These are phyloP conservation scores for Diprion similis DNA, from an alignment of 1,140 invertebrate genomes.

Conservation along the genomic window DNA sequence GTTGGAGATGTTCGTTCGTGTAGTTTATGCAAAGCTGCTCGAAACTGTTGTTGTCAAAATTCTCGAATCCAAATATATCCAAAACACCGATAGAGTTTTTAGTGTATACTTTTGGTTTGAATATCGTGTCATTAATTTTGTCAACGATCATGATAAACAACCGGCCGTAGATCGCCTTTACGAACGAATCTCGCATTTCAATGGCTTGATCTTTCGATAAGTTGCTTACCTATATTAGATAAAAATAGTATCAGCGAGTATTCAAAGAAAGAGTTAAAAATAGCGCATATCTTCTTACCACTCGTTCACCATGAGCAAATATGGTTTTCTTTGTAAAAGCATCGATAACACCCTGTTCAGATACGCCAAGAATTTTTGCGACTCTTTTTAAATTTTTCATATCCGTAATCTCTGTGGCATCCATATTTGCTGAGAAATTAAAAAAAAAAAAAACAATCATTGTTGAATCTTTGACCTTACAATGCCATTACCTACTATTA, in stretches of 20 bases:
- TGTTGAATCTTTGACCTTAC: background rate
- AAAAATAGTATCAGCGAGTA: slow-evolving; percentile 16
- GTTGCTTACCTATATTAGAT: slow-evolving; percentile 61
- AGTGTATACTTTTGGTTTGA: slow-evolving; percentile 65
- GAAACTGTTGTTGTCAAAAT: slow-evolving; percentile 91
- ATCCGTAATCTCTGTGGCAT: slow-evolving; percentile 82
- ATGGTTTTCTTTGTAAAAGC: slow-evolving; percentile 88
- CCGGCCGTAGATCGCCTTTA: slow-evolving; percentile 90
- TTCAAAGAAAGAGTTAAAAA: slow-evolving; percentile 12
- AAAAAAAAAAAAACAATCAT: too few relatives aligned
- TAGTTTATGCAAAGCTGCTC: slow-evolving; percentile 98
- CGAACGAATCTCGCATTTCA: slow-evolving; percentile 90
- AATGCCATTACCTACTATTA: background rate
- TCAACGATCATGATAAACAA: slow-evolving; percentile 92
- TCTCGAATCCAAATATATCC: slow-evolving; percentile 98
- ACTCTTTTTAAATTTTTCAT: slow-evolving; percentile 69
- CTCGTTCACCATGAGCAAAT: slow-evolving; percentile 86
- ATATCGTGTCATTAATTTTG: slow-evolving; percentile 90
- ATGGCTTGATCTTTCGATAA: slow-evolving; percentile 75
- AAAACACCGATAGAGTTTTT: slow-evolving; percentile 87
- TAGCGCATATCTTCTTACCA: slow-evolving; percentile 60
- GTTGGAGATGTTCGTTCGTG: slow-evolving; percentile 96
- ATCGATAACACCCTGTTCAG: slow-evolving; percentile 72
- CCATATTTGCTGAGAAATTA: slow-evolving; percentile 70
- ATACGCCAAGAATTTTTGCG: slow-evolving; percentile 74